Evolutionary conservation across 2,888 invertebrate genomes (phyloP), one percentile per base, ranked within the genome.

Genomic region (Neoitamus cyanurus): DNA sequence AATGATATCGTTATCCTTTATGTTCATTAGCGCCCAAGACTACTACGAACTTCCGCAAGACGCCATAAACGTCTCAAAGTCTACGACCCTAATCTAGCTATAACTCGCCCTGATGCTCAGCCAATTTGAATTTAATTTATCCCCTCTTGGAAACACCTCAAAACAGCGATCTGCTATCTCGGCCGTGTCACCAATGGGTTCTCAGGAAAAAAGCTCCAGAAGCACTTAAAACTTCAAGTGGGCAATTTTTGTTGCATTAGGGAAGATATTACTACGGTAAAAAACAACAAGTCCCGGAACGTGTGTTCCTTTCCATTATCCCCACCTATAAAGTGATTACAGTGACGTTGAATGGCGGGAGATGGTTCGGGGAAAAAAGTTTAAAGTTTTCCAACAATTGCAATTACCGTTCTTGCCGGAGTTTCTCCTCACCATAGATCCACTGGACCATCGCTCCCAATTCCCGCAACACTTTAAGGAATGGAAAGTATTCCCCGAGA

Each of bases 321-420:
- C 69, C 15, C 82, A 25, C 69, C 69, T 36, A 69, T 82, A 82
- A 82, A 82, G 30, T 68, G 82, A 82, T 82, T 82, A 82, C 69
- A 82, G 15, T 6, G n/a, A 58, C 78, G 25, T 70, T 58, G 58
- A 25, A 58, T 11, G 58, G 58, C 3, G 20, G 15, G 31, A 58
- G 78, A 5, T 37, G 68, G 28, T n/a, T 15, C 13, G 36, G 82
- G 48, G 25, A 69, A 82, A 48, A 82, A 82, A 82, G 69, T 82
- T 82, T 82, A 82, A 82, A 82, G 82, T 82, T 69, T 82, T 37
- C 36, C 36, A 82, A 82, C 69, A 82, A 82, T 82, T 82, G 69
- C 82, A 82, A 69, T 82, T 69, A 69, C 69, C 69, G 25, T 30
- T 82, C 34, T 31, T 69, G 68, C 30, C 9, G 28, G 28, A 15